Base-by-base conservation (phyloP, 2,888 invertebrate genomes). In the Tanytarsus gracilentus region DNA sequence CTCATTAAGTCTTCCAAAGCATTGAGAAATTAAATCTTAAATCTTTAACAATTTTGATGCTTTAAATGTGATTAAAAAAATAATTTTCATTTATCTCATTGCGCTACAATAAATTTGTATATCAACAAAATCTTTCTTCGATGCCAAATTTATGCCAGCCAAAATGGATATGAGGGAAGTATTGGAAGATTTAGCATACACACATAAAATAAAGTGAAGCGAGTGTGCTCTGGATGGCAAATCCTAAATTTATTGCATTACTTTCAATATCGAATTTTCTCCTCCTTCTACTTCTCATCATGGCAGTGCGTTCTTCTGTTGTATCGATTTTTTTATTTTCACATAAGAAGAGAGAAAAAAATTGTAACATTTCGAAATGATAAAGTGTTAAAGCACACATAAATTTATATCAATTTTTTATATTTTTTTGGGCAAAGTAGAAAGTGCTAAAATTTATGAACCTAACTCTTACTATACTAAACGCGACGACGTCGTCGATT, bases 171-270 rank as follows among this genome's bases (percentile, higher is more conserved):
- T 14, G 26, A 25, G 40, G 40, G 27, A 29, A 18, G 18, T 40
- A 27, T 58, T 48, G 40, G 16, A 48, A 58, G 58, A 58, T 58
- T 58, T 44, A 58, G 27, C 58, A 58, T 56, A 56, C 23, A 44
- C 11, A 44, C 23, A 44, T 56, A 56, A 56, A 56, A 56, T 56
- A 53, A 53, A 36, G 53, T 53, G 30, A 14, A 23, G 27, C 29
- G 51, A 51, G 30, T 29, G 18, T 27, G 16, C 9, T 51, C 14
- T 51, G 30, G 18, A 16, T 30, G 56, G 23, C 25, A 58, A 58
- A 58, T 58, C 58, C 58, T 18, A 40, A 58, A 58, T 58, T 58
- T 58, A 58, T 58, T 58, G 48, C 40, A 58, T 55, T 48, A 58
- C 44, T 48, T 44, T 27, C 56, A 25, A 44, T 44, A 44, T 44